Percentiles rank a stretch among this genome's conserved stretches.
Evolutionary conservation across 2,113 vertebrate genomes (phyloP).

Genomic region (Manacus vitellinus): DNA sequence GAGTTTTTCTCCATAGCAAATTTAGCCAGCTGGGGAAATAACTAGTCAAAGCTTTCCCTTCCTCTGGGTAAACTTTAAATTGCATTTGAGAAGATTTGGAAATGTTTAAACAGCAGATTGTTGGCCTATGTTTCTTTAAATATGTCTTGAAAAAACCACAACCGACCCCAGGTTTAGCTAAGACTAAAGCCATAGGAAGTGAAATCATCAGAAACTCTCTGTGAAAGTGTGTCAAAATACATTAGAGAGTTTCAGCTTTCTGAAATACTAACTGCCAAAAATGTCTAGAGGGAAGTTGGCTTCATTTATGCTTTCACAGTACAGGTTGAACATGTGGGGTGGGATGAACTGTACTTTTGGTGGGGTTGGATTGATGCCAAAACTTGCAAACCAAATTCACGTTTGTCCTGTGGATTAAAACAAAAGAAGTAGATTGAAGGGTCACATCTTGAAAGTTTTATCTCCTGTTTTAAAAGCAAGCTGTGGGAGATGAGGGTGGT

Average conservation of each 20-base stretch:
- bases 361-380: neutral
- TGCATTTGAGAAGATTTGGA: conserved; percentile 15
- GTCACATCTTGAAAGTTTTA: neutral
- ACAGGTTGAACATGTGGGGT: neutral
- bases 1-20: neutral
- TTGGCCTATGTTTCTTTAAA: neutral
- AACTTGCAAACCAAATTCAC: neutral
- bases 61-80: conserved; percentile 17
- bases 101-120: neutral
- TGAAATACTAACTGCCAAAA: conserved; percentile 3
- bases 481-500: neutral
- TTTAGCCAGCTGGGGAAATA: neutral
- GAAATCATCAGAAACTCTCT: conserved; percentile 22
- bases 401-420: neutral
- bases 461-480: neutral
- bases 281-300: neutral
- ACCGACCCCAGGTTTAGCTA: neutral
- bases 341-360: neutral
- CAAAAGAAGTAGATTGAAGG: neutral
- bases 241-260: neutral
- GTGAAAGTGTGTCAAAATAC: neutral
- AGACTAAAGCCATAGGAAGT: conserved; percentile 19
- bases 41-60: conserved; percentile 9
- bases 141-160: neutral
- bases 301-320: neutral